Percentiles rank a stretch among this genome's conserved stretches.
phyloP scores from a whole-genome alignment of 2,113 vertebrate genomes.

The Arothron firmamentum region DNA sequence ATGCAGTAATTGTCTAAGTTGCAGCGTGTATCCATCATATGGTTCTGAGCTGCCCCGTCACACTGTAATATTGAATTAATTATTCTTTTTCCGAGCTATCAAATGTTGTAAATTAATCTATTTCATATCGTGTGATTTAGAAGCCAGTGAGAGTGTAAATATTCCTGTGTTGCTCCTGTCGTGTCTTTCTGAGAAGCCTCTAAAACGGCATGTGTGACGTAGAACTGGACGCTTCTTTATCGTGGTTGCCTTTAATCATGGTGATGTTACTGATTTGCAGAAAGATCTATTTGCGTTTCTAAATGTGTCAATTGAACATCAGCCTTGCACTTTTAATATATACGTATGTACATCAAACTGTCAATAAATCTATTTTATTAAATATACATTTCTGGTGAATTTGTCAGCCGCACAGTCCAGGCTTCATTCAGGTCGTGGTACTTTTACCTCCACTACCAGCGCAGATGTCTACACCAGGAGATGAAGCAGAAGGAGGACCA shows the following conservation, averaged over 20 bases:
- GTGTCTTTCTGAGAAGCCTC: constrained; percentile 10
- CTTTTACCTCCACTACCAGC: too few species aligned
- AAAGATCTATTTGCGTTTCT: not conserved
- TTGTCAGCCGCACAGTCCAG: not conserved
- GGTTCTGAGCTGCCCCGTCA: not conserved
- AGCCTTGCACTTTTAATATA: not conserved
- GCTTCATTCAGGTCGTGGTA: too few species aligned
- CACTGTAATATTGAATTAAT: not conserved
- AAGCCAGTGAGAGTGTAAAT: constrained; percentile 5
- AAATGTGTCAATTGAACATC: not conserved
- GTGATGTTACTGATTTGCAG: constrained; percentile 12
- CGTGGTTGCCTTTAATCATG: constrained; percentile 19
- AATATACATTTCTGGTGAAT: not conserved
- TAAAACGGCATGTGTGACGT: constrained; percentile 10
- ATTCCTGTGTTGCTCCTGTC: not conserved
- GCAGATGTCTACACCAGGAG: too few species aligned
- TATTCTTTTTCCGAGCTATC: too few species aligned
- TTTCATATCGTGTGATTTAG: too few species aligned
- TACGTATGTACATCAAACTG: not conserved
- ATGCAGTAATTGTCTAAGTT: not conserved
- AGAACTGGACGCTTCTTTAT: constrained; percentile 8
- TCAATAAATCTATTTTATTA: not conserved
- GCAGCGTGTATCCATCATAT: not conserved
- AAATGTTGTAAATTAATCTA: too few species aligned
- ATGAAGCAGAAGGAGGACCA: too few species aligned